phyloP scores from a whole-genome alignment of 35 echinoderm and acorn worm species.

The Apostichopus parvimensis region DNA sequence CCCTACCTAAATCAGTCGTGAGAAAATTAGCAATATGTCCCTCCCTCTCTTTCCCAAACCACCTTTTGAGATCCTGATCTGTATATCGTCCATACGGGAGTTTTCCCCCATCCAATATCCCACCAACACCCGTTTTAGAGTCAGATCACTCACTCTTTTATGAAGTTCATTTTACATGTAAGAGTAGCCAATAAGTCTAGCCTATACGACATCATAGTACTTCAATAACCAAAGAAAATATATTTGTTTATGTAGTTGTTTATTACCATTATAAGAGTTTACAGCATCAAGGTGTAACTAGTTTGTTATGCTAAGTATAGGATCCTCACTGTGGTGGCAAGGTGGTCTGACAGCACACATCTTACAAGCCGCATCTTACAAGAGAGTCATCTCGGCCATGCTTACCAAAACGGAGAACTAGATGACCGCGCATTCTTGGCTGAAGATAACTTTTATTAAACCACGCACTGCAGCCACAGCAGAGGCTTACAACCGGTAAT shows the following conservation, averaged over 20 bases:
- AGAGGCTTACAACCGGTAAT: background rate
- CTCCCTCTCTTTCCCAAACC: too few relatives aligned
- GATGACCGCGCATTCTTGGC: background rate
- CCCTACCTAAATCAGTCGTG: too few relatives aligned
- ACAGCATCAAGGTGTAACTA: constrained; percentile 56
- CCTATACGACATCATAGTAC: too few relatives aligned
- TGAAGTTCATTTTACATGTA: too few relatives aligned
- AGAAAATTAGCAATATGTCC: too few relatives aligned
- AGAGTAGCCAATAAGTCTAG: too few relatives aligned
- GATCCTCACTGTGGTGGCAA: constrained; percentile 7
- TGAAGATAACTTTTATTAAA: background rate
- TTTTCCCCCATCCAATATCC: too few relatives aligned
- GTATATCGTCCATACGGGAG: too few relatives aligned
- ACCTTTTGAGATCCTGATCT: too few relatives aligned
- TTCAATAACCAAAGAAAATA: too few relatives aligned
- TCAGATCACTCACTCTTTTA: too few relatives aligned
- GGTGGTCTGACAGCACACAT: background rate
- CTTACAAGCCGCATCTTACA: background rate
- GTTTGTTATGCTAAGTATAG: constrained; percentile 50
- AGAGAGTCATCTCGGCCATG: constrained; percentile 29
- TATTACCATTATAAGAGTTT: background rate
- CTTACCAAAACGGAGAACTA: background rate
- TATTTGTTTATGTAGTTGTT: background rate
- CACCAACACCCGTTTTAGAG: too few relatives aligned
- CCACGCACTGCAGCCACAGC: background rate